Percentiles rank a stretch among this genome's conserved stretches.
These are phyloP conservation scores for Sinohyriopsis cumingii DNA, from an alignment of 2,888 invertebrate species.

Conservation along the genomic window DNA sequence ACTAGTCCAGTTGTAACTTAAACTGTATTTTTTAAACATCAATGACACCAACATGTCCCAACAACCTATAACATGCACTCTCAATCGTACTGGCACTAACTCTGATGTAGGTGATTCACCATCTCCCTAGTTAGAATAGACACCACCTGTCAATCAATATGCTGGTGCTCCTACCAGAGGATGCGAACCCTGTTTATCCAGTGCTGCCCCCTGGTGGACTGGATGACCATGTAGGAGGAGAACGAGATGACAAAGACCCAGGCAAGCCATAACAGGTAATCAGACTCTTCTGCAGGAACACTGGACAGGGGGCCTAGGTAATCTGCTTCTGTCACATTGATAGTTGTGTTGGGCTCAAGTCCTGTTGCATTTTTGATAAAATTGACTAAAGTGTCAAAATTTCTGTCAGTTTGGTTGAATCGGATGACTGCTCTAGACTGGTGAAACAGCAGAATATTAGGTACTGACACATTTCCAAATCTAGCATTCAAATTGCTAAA, in stretches of 20 bases:
- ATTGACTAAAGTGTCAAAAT: slow-evolving; percentile 80
- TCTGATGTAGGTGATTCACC: too few relatives aligned
- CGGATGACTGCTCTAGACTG: slow-evolving; percentile 67
- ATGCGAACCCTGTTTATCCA: slow-evolving; percentile 54
- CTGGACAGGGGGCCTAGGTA: slow-evolving; percentile 83
- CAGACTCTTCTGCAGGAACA: slow-evolving; percentile 83
- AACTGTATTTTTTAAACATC: too few relatives aligned
- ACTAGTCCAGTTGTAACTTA: too few relatives aligned
- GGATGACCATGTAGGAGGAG: slow-evolving; percentile 53
- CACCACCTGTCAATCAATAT: slow-evolving; percentile 55
- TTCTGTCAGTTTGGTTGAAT: slow-evolving; percentile 79
- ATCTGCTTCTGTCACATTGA: slow-evolving; percentile 59
- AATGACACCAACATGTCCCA: too few relatives aligned
- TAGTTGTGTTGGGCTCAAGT: slow-evolving; percentile 52
- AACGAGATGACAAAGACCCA: slow-evolving; percentile 85
- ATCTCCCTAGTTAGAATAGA: neutral
- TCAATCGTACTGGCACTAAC: too few relatives aligned
- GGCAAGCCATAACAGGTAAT: slow-evolving; percentile 86
- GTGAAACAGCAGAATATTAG: slow-evolving; percentile 69
- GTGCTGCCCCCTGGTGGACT: slow-evolving; percentile 57
- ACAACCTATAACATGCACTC: too few relatives aligned
- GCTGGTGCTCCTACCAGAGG: slow-evolving; percentile 66
- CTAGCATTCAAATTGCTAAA: slow-evolving; percentile 74
- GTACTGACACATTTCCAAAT: slow-evolving; percentile 71
- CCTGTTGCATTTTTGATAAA: slow-evolving; percentile 68